Base-by-base conservation (phyloP, 2,113 vertebrate species). In the Xenus cinereus region DNA sequence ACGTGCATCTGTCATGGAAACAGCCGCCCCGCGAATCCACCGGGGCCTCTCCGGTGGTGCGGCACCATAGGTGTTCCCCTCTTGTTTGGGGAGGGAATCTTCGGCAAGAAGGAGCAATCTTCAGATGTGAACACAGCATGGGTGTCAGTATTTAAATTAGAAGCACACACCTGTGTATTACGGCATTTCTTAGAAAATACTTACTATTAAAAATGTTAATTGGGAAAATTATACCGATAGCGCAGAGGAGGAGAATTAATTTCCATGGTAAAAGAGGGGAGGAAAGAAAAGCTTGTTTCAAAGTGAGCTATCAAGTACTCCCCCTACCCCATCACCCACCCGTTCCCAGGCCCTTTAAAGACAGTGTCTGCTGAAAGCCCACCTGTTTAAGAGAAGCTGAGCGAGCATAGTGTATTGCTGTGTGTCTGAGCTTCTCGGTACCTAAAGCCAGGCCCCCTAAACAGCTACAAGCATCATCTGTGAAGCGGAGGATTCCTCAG, bases 131-230 rank as follows among this genome's bases (percentile, higher is more conserved):
- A 71, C 79, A 50, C 90, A 94, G 84, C 87, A 69, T 93, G 90
- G 84, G 69, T 93, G 92, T 90, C 77, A 54, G 86, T 84, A 92
- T 94, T 95, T 91, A 79, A 96, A 95, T 96, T 89, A 95, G 90
- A 53, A 60, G 64, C 89, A 91, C 93, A 93, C 96, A 96, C 92
- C 84, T 97, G 90, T 87, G 91, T 87, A 79, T 91, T 89, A 83
- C 1, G 0, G 89, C 32, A 12, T 95, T 96, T 93, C 84, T 89
- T 96, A 68, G 86, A 96, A 97, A 97, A 95, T 91, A 87, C 80
- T 93, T 87, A 76, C 43, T 89, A 69, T 93, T 96, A 83, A 57
- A 95, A 85, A 95, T 85, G 84, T 87, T 93, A 97, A 97, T 97
- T 93, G 96, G 92, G 86, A 79, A 93, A 94, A 95, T 95, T 89